Evolutionary conservation across 2,797 vertebrate species (phyloP), one percentile per base, ranked within the genome.

Genomic region (Ptychobarbus kaznakovi): DNA sequence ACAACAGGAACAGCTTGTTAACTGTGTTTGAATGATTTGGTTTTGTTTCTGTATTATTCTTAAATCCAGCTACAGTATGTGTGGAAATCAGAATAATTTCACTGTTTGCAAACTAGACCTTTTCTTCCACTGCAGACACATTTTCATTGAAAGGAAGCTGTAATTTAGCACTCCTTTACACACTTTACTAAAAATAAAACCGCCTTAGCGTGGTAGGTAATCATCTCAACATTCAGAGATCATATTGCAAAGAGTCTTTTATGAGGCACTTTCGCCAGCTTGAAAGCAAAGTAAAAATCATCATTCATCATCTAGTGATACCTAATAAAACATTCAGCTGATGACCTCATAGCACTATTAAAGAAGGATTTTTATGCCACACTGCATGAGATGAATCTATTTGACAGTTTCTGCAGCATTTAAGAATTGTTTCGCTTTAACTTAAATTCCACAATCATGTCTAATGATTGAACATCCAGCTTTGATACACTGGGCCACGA

Each of bases 231-330:
- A 78, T 78, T 58, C 82, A 78, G 38, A 84, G 49, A 85, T 85
- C 66, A 25, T 72, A 69, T 70, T 85, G 65, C 40, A 70, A 44
- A 46, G 75, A 76, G 32, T 78, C 63, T 78, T 78, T 84, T 69
- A 78, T 49, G 51, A 70, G 20, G 46, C 49, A 79, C 74, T 79
- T 84, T 84, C 25, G 22, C 38, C 49, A 46, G 38, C 75, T 58
- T 79, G 75, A 84, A 78, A 85, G 83, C 49, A 40, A 85, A 79
- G 76, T 56, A 84, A 78, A 49, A 84, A 69, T 78, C 65, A 69
- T 78, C 82, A 0, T 69, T 69, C 82, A 84, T 84, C 63, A 69
- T 49, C 73, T 16, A 53, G 15, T 11, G 46, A 53, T 49, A 56
- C n/a, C 44, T 68, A 84, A 84, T 84, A 78, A 68, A 84, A 78